Base-by-base conservation (phyloP, 2,113 vertebrate genomes). In the Gymnobelideus leadbeateri region DNA sequence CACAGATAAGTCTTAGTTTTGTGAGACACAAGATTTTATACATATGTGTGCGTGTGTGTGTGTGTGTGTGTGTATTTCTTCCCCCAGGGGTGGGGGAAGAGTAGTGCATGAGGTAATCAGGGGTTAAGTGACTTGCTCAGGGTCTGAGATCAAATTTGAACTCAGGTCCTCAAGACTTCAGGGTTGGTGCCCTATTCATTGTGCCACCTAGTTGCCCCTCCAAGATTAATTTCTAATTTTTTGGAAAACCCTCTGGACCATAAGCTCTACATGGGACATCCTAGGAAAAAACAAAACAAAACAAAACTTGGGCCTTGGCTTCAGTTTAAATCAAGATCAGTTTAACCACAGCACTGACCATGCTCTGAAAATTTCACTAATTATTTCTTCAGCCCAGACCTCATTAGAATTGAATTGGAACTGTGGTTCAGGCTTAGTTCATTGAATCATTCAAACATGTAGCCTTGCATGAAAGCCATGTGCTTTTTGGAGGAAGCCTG, bases 301-400 rank as follows among this genome's bases (percentile, higher is more conserved):
- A n/a, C n/a, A n/a, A 54, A 94, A 51, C 93, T 94, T 96, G 47
- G 19, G 93, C 46, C 84, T 93, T 96, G 47, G 12, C 90, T 91
- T 89, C n/a, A 91, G 0, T 93, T 95, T 94, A 84, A 94, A 50
- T 91, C 51, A 89, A 91, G 91, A 92, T 93, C 16, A 94, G 46
- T 23, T 61, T 53, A 90, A 92, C 8, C 6, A 91, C 61, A 95
- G 61, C n/a, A 94, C 54, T 51, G 92, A 57, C 37, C 8, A 10
- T 51, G 24, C 51, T 92, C 93, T 93, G 91, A 94, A 92, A 77
- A 94, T 26, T 84, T 93, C 54, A 50, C 50, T 37, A 91, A 49
- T 93, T 26, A 93, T n/a, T 50, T 43, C 68, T 84, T 91, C 91
- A 68, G 1, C 19, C 51, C 25, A 89, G 24, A 77, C 94, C 92